Percentiles rank a stretch among this genome's conserved stretches.
These are phyloP conservation scores for Graptemys geographica DNA, from an alignment of 2,797 vertebrate species.

Conservation along the genomic window DNA sequence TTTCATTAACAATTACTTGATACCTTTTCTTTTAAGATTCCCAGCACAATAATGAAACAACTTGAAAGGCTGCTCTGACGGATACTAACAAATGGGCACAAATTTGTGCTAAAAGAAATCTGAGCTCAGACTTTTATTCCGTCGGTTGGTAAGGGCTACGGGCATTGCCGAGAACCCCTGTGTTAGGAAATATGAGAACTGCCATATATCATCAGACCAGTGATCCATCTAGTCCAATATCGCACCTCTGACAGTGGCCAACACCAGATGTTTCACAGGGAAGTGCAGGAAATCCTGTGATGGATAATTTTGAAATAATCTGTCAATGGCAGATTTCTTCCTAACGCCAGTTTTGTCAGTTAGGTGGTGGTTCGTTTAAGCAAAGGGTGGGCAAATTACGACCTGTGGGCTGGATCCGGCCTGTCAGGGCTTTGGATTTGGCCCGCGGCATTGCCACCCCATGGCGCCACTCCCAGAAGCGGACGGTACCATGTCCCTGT, in stretches of 20 bases:
- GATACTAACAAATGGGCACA: conserved; percentile 51
- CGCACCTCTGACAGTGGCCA: not conserved
- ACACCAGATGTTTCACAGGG: not conserved
- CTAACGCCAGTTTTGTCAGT: not conserved
- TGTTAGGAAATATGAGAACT: not conserved
- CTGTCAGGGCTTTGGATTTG: too few relatives aligned
- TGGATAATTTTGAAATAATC: not conserved
- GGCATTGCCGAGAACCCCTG: not conserved
- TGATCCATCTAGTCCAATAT: not conserved
- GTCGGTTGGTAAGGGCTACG: not conserved
- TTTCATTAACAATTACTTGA: not conserved
- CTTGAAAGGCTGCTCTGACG: conserved; percentile 27
- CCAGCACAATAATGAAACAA: not conserved
- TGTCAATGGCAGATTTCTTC: not conserved
- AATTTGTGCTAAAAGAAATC: conserved; percentile 31
- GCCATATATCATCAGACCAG: not conserved
- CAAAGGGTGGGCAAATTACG: too few relatives aligned
- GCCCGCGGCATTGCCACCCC: too few relatives aligned
- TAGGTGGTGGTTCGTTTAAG: too few relatives aligned
- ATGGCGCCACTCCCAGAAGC: too few relatives aligned
- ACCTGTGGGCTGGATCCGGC: too few relatives aligned
- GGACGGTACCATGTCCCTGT: too few relatives aligned
- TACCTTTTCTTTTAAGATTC: not conserved
- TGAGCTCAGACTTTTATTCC: conserved; percentile 18
- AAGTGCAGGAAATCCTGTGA: not conserved